These are phyloP conservation scores for Climacteris rufus DNA, from an alignment of 2,113 vertebrate genomes.

Conservation along the genomic window DNA sequence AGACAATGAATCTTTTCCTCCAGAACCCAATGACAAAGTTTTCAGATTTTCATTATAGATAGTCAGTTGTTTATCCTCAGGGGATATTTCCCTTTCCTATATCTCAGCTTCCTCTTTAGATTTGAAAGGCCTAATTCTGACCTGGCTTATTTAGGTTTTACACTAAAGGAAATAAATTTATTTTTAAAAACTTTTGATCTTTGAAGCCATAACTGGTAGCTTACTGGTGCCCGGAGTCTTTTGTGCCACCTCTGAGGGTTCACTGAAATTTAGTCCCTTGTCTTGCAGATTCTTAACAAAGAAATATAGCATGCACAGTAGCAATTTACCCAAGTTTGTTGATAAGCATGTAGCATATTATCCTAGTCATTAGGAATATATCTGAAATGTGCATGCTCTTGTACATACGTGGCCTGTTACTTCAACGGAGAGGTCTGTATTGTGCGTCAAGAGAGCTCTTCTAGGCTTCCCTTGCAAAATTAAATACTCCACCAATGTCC, in stretches of 20 bases:
- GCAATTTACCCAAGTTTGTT: not conserved
- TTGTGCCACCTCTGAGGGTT: not conserved
- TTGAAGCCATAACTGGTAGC: not conserved
- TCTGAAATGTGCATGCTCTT: not conserved
- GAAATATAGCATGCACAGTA: not conserved
- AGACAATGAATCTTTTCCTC: slow-evolving; percentile 54
- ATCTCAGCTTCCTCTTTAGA: slow-evolving; percentile 22
- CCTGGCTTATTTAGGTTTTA: not conserved
- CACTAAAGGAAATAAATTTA: not conserved
- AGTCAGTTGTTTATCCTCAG: slow-evolving; percentile 44
- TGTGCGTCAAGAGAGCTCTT: not conserved
- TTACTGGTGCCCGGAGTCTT: not conserved
- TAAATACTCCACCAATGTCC: not conserved
- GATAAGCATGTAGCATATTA: not conserved
- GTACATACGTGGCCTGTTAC: not conserved
- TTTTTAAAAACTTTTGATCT: not conserved
- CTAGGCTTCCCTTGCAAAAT: not conserved
- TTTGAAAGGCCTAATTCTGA: not conserved
- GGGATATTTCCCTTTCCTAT: slow-evolving; percentile 16
- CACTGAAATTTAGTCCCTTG: not conserved
- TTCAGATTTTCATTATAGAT: slow-evolving; percentile 77
- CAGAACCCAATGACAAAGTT: slow-evolving; percentile 29
- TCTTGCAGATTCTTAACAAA: not conserved
- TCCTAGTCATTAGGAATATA: not conserved
- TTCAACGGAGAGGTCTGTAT: not conserved